These are phyloP conservation scores for Aptenodytes forsteri DNA, from an alignment of 2,113 vertebrate genomes.

Conservation along the genomic window DNA sequence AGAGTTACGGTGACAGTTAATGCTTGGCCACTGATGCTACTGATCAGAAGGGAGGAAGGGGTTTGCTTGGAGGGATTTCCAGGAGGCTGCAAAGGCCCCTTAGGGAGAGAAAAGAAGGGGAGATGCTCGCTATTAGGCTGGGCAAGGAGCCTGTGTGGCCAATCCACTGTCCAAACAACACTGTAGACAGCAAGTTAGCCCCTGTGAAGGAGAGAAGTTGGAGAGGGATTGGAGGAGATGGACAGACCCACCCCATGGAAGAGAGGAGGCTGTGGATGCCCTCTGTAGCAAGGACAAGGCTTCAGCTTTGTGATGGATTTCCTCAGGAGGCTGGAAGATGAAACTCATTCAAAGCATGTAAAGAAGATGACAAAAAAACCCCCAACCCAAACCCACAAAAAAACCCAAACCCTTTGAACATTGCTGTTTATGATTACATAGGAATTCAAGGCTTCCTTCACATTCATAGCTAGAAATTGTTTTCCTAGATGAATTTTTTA, in stretches of 20 bases:
- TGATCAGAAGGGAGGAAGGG: background rate
- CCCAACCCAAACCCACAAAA: background rate
- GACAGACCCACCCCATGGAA: background rate
- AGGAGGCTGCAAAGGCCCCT: background rate
- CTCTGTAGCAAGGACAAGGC: background rate
- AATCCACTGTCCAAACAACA: background rate
- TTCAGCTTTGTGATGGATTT: background rate
- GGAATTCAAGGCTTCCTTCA: conserved; percentile 9
- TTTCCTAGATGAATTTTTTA: conserved; percentile 40
- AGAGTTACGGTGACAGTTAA: background rate
- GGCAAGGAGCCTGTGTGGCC: background rate
- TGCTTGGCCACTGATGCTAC: background rate
- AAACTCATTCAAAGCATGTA: background rate
- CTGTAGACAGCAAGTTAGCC: background rate
- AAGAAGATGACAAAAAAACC: background rate
- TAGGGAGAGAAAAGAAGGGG: background rate
- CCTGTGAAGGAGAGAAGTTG: background rate
- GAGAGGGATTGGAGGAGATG: background rate
- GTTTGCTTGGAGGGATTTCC: background rate
- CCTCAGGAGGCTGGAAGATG: background rate
- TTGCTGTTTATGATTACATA: background rate
- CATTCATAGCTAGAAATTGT: conserved; percentile 1
- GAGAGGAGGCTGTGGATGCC: background rate
- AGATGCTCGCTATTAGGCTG: background rate
- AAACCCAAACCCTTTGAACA: background rate